Percentiles rank a stretch among this genome's conserved stretches.
phyloP scores from a whole-genome alignment of 2,113 vertebrate species.

The Malurus cyaneus region DNA sequence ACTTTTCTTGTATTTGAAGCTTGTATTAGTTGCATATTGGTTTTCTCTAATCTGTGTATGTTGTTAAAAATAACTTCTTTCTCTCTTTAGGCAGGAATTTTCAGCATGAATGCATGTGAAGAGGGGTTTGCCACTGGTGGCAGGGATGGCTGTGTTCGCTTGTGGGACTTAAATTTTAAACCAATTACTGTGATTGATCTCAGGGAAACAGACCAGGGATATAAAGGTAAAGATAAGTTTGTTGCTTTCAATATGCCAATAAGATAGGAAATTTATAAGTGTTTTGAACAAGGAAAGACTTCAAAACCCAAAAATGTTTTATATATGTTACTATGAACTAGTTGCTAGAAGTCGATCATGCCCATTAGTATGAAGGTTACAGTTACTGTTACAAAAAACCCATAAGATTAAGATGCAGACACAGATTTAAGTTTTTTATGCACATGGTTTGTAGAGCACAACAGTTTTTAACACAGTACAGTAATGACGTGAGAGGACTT shows the following conservation, averaged over 20 bases:
- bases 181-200: slow-evolving; percentile 99
- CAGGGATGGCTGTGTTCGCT: slow-evolving; percentile 93
- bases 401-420: not conserved
- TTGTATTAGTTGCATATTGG: not conserved
- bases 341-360: not conserved
- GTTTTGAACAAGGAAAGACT: not conserved
- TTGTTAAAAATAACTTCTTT: slow-evolving; percentile 35
- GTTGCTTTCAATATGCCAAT: not conserved
- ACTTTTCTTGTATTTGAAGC: not conserved
- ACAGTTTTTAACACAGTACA: not conserved
- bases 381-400: not conserved
- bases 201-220: slow-evolving; percentile 99
- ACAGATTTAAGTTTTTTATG: not conserved
- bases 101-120: slow-evolving; percentile 99
- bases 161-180: slow-evolving; percentile 99
- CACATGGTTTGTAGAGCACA: not conserved
- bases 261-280: not conserved
- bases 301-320: not conserved
- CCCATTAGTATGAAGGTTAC: not conserved
- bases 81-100: slow-evolving; percentile 92
- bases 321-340: not conserved
- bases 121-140: slow-evolving; percentile 98
- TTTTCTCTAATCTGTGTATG: not conserved
- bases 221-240: slow-evolving; percentile 87
- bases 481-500: not conserved